Conservation (phyloP, 1,140 invertebrate genomes). For the Drosophila dunni region DNA sequence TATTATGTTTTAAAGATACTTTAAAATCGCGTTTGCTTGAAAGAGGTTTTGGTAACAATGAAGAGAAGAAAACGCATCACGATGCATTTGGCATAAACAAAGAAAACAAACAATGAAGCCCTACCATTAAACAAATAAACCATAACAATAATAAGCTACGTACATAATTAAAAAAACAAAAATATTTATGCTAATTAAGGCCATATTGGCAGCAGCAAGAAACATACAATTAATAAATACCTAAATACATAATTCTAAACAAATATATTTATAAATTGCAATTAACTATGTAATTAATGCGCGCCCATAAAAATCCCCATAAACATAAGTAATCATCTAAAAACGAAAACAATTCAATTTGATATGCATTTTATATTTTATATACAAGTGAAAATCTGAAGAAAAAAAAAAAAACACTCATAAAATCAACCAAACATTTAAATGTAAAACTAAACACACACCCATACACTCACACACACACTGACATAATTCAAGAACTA, state of each 20-base stretch:
- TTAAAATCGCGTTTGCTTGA: constrained; percentile 36
- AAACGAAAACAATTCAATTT: constrained; percentile 51
- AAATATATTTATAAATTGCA: constrained; percentile 52
- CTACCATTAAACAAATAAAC: constrained; percentile 33
- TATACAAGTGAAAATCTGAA: constrained; percentile 48
- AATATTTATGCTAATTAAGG: constrained; percentile 54
- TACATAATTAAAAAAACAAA: constrained; percentile 27
- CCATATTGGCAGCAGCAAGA: constrained; percentile 65
- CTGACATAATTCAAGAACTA: constrained; percentile 35
- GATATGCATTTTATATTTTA: constrained; percentile 75
- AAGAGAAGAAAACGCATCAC: constrained; percentile 39
- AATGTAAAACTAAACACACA: not conserved
- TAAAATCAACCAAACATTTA: constrained; percentile 31
- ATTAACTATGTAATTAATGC: constrained; percentile 48
- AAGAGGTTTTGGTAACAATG: constrained; percentile 51
- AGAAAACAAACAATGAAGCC: constrained; percentile 16
- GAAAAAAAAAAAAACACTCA: constrained; percentile 18
- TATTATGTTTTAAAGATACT: constrained; percentile 48
- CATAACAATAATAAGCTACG: constrained; percentile 63
- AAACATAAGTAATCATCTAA: constrained; percentile 45
- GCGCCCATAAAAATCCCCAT: constrained; percentile 46
- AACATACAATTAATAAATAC: constrained; percentile 45
- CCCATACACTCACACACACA: constrained; percentile 7
- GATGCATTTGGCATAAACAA: constrained; percentile 28
- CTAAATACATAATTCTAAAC: constrained; percentile 40